Evolutionary conservation across 2,113 vertebrate species (phyloP), one percentile per base, ranked within the genome.

Genomic region (Boleophthalmus pectinirostris): DNA sequence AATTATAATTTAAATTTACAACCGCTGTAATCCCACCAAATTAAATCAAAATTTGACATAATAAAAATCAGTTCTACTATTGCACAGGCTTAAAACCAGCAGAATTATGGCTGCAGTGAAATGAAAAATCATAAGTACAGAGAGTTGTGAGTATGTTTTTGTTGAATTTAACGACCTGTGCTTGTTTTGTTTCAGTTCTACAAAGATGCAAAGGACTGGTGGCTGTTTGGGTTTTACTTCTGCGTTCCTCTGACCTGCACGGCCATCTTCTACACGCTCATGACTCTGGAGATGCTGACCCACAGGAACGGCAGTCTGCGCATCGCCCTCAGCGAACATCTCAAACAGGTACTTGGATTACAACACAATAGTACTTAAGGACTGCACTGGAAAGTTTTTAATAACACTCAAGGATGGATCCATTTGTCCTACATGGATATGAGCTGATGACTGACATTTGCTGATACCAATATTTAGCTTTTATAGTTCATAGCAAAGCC

Each of bases 171-270:
- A 8, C 18, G 2, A 18, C 16, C 8, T 72, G 12, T 77, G 29
- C 0, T 76, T 74, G 1, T 71, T 20, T 77, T 10, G 21, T 51
- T 77, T 5, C 79, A 99, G 98, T 94, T 94, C 78, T 99, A 99
- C 74, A 90, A 67, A 66, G 25, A 94, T 0, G 93, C 82, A 21
- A 99, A 99, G 87, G 97, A 97, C 80, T 99, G 98, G 98, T 99
- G 98, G 98, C 88, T 98, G 29, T 98, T 99, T 35, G 96, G 95
- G 33, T 97, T 98, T 91, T 99, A 99, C 85, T 99, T 99, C 83
- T 98, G 96, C 64, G 92, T 97, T 68, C 98, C 98, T 0, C 87
- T 99, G 80, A 91, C 90, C 12, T 99, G 96, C 84, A 98, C 96
- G 0, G 97, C 94, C 0, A 72, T 97, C 77, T 99, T 99, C 85